Conservation (phyloP, 2,888 invertebrate species). For the Cremastinae sp. region DNA sequence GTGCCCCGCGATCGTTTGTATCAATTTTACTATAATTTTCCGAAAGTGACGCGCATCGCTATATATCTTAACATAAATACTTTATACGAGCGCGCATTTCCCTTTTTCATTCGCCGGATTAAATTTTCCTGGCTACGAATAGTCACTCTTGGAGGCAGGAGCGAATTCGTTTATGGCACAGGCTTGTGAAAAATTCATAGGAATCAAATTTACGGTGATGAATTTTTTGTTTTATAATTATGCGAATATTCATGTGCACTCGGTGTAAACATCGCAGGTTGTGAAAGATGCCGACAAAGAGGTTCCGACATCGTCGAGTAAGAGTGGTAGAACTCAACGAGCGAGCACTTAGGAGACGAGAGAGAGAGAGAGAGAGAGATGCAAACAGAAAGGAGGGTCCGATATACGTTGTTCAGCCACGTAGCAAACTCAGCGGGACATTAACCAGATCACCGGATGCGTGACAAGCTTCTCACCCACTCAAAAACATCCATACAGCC, state of each 20-base stretch:
- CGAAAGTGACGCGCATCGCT: slow-evolving; percentile 52
- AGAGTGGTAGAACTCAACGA: slow-evolving; percentile 46
- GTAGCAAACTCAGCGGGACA: slow-evolving; percentile 66
- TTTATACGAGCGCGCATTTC: slow-evolving; percentile 8
- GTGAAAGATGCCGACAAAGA: slow-evolving; percentile 57
- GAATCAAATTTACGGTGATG: not conserved
- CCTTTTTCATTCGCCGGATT: slow-evolving; percentile 35
- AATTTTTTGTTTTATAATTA: not conserved
- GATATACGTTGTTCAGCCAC: not conserved
- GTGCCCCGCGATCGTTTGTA: slow-evolving; percentile 69
- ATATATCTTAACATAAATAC: slow-evolving; percentile 4
- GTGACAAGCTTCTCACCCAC: slow-evolving; percentile 75
- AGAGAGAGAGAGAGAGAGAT: not conserved
- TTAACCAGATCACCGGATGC: slow-evolving; percentile 79
- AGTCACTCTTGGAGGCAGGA: slow-evolving; percentile 43
- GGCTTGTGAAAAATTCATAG: slow-evolving; percentile 5
- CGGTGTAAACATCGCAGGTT: slow-evolving; percentile 12
- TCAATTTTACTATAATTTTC: slow-evolving; percentile 70
- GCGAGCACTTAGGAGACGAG: slow-evolving; percentile 46
- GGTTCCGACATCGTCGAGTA: slow-evolving; percentile 36
- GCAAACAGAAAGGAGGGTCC: too few relatives aligned
- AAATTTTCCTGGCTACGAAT: slow-evolving; percentile 43
- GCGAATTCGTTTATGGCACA: slow-evolving; percentile 20
- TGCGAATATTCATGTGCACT: not conserved
- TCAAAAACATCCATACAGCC: slow-evolving; percentile 52